Conservation (phyloP, 2,888 invertebrate genomes). For the Oscheius sp. region DNA sequence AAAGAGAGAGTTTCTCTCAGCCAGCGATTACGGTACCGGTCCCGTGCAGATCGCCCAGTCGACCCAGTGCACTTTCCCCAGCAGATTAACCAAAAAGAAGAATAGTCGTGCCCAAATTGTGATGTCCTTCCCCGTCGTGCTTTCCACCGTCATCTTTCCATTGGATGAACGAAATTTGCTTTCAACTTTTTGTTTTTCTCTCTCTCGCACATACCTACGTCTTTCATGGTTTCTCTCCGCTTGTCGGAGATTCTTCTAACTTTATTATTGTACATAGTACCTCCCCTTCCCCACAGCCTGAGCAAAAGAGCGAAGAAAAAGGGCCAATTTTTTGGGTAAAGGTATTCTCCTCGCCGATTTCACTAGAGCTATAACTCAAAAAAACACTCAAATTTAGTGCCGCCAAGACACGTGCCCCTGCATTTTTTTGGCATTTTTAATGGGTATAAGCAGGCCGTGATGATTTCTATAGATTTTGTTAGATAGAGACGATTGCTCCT, state of each 20-base stretch:
- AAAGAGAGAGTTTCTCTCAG: background rate
- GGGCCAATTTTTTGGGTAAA: background rate
- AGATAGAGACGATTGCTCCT: background rate
- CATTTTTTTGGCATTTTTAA: background rate
- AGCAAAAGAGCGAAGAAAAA: constrained; percentile 2
- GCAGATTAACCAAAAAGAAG: too few relatives aligned
- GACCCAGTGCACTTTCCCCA: constrained; percentile 14
- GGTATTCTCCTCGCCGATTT: too few relatives aligned
- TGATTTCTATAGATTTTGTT: background rate
- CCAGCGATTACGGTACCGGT: constrained; percentile 7
- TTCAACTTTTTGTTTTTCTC: too few relatives aligned
- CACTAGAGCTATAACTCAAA: constrained; percentile 1
- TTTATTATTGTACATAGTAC: constrained; percentile 6
- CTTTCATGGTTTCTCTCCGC: background rate
- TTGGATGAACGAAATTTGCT: too few relatives aligned
- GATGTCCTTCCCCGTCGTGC: constrained; percentile 15
- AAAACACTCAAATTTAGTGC: constrained; percentile 5
- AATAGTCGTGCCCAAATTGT: constrained; percentile 17
- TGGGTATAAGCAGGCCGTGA: constrained; percentile 20
- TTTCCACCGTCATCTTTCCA: constrained; percentile 1
- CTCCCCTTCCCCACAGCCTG: background rate
- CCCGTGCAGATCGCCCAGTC: constrained; percentile 1
- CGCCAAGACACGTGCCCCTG: background rate
- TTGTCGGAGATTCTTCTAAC: background rate
- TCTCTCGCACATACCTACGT: background rate